These are phyloP conservation scores for Otus scops DNA, from an alignment of 2,797 vertebrate genomes.

Conservation along the genomic window DNA sequence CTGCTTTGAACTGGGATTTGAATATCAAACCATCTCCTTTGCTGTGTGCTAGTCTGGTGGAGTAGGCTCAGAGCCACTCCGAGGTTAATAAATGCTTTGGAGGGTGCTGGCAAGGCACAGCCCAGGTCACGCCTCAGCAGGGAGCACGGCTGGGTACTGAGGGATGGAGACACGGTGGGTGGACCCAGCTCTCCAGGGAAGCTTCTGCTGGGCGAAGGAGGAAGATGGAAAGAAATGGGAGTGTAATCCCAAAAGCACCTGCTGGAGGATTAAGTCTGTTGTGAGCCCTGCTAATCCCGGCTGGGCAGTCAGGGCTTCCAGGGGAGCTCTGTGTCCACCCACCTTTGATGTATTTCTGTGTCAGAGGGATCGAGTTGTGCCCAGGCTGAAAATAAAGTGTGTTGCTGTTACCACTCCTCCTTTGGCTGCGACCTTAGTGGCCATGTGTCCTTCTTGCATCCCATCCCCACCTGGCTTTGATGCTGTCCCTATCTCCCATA, in stretches of 20 bases:
- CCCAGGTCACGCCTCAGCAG: neutral
- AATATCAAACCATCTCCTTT: neutral
- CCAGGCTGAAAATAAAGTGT: neutral
- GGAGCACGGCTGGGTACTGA: neutral
- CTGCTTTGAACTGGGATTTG: constrained; percentile 4
- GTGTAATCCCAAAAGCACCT: neutral
- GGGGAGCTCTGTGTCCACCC: neutral
- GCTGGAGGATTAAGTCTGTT: neutral
- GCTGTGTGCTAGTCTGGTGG: neutral
- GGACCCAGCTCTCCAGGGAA: neutral
- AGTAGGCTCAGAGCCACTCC: neutral
- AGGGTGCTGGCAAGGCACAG: neutral
- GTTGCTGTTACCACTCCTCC: neutral
- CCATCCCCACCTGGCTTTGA: neutral
- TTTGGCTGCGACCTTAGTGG: rapidly evolving
- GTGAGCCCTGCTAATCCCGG: neutral
- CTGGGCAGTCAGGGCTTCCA: neutral
- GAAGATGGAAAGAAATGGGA: neutral
- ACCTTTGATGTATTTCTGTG: neutral
- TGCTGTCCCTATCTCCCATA: neutral
- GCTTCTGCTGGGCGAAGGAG: neutral
- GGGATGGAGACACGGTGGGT: neutral
- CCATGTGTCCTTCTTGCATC: neutral
- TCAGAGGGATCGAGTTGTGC: neutral
- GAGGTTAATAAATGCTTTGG: neutral